A percentile compares a stretch with the other conserved stretches of the same genome.
These are phyloP conservation scores for Typhlichthys subterraneus DNA, from an alignment of 2,797 vertebrate genomes.

Conservation along the genomic window DNA sequence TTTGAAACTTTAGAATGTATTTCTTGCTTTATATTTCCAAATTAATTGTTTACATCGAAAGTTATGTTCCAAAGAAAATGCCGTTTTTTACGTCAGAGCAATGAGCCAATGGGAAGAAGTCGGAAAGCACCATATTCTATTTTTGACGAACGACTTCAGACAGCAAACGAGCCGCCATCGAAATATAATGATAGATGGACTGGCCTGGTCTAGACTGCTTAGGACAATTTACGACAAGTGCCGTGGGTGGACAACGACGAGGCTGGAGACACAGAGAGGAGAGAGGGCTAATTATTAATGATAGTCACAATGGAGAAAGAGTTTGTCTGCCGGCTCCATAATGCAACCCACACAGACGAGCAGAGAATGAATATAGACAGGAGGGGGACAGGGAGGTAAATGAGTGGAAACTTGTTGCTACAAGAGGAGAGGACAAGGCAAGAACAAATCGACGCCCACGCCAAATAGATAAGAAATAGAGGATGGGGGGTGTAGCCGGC, in stretches of 20 bases:
- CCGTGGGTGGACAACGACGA: conserved; percentile 48
- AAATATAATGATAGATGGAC: conserved; percentile 14
- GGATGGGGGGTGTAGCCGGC: neutral
- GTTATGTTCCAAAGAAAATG: too few species aligned
- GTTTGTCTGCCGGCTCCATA: conserved; percentile 45
- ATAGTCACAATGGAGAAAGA: conserved; percentile 41
- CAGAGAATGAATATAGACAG: conserved; percentile 18
- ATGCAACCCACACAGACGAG: conserved; percentile 47
- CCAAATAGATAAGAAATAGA: neutral
- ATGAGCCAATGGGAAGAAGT: too few species aligned
- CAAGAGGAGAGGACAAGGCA: neutral
- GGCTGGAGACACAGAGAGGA: conserved; percentile 10
- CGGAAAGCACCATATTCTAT: too few species aligned
- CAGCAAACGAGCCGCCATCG: conserved; percentile 4
- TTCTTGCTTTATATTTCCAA: too few species aligned
- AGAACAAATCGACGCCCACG: neutral
- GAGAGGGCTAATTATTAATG: conserved; percentile 58
- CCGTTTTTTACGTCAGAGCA: too few species aligned
- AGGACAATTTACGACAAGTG: conserved; percentile 17
- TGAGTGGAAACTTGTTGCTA: neutral
- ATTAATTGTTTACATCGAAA: too few species aligned
- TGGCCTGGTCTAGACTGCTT: conserved; percentile 2
- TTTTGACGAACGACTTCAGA: neutral
- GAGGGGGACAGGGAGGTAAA: neutral
- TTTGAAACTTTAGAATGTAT: too few species aligned